These are phyloP conservation scores for Gobionotothen gibberifrons DNA, from an alignment of 2,797 vertebrate species.

Conservation along the genomic window DNA sequence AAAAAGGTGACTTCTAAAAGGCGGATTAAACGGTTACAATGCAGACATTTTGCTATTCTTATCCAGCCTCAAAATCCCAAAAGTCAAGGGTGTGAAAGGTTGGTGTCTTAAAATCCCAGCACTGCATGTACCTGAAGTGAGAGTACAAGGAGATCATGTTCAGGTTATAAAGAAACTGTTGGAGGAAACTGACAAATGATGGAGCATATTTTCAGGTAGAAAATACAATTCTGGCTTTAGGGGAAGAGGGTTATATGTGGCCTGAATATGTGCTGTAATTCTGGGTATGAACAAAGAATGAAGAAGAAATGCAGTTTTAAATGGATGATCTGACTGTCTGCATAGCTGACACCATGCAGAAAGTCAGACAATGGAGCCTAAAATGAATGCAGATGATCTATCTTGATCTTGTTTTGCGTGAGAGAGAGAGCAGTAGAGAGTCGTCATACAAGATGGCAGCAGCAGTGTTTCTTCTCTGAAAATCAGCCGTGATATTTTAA, in stretches of 20 bases:
- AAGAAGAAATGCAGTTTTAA: not conserved
- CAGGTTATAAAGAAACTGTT: not conserved
- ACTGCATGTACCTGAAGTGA: not conserved
- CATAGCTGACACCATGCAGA: not conserved
- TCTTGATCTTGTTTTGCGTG: not conserved
- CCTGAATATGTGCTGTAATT: not conserved
- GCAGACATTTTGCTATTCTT: constrained; percentile 2
- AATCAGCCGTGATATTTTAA: too few species aligned
- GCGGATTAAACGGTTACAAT: constrained; percentile 9
- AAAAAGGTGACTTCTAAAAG: constrained; percentile 9
- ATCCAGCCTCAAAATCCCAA: constrained; percentile 5
- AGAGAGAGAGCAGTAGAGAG: too few species aligned
- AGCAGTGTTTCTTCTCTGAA: too few species aligned
- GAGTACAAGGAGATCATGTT: too few species aligned
- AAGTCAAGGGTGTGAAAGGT: constrained; percentile 33
- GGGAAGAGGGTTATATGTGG: too few species aligned
- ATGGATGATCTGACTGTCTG: not conserved
- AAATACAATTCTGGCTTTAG: not conserved
- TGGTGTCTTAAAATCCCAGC: constrained; percentile 10
- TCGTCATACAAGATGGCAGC: too few species aligned
- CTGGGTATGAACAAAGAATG: too few species aligned
- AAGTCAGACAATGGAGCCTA: not conserved
- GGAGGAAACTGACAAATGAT: not conserved
- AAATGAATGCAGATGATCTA: constrained; percentile 1
- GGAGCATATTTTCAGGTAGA: not conserved